Evolutionary conservation across 2,797 vertebrate species (phyloP).

Genomic region (Mus minutoides): DNA sequence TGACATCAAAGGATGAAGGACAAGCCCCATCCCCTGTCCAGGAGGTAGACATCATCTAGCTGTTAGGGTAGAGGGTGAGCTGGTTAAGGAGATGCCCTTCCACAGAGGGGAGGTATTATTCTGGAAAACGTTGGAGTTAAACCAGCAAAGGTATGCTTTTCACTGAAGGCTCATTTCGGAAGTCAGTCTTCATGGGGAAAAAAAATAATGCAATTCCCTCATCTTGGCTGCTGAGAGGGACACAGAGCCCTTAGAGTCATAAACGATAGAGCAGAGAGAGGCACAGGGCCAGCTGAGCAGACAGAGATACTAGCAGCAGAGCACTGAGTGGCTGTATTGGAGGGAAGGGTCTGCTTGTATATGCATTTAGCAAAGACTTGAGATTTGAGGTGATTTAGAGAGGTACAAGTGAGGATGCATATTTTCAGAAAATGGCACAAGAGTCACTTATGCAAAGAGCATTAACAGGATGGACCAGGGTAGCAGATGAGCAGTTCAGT

Average conservation of each 20-base stretch:
- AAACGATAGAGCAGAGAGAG: background rate
- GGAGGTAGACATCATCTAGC: background rate
- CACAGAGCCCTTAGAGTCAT: background rate
- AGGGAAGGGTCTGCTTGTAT: background rate
- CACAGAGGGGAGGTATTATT: background rate
- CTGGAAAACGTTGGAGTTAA: background rate
- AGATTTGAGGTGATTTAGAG: background rate
- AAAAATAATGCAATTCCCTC: background rate
- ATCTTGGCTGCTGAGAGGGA: background rate
- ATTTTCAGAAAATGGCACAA: slow-evolving; percentile 42
- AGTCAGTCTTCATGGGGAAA: slow-evolving; percentile 1
- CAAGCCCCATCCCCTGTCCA: too few relatives aligned
- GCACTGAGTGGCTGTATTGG: background rate
- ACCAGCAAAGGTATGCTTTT: background rate
- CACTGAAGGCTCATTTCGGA: background rate
- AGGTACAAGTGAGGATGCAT: background rate
- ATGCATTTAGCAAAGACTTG: background rate
- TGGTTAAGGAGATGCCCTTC: too few relatives aligned
- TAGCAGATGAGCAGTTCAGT: background rate
- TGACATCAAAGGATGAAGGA: background rate
- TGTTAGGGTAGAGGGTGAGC: background rate
- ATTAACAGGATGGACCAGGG: background rate
- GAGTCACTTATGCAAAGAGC: background rate
- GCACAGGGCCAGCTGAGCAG: background rate
- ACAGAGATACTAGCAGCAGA: background rate